Base-by-base conservation (phyloP, 2,888 invertebrate genomes). In the Lutraria lutraria region DNA sequence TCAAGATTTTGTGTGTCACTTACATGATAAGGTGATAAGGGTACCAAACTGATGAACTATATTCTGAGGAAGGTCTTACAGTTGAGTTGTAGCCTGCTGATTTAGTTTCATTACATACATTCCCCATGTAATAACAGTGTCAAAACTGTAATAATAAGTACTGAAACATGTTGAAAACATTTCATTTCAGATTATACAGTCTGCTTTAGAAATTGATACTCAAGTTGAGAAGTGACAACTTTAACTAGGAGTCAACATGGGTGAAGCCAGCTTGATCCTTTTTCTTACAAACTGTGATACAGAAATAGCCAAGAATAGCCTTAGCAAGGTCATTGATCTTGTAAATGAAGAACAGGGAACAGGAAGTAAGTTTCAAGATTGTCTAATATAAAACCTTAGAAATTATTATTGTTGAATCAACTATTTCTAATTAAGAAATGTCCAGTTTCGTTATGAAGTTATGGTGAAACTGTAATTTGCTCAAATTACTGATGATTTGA, bases 231-330 rank as follows among this genome's bases (percentile, higher is more conserved):
- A 53, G 53, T 12, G 15, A 82, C n/a, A 60, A 31, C 43, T 68
- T 68, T 19, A 52, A 25, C 52, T 43, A 6, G 16, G n/a, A 12
- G 52, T 52, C 25, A 53, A 83, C 52, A 79, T 79, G 52, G 21
- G n/a, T 21, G 63, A 83, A 52, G 34, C 83, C 68, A 68, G 86
- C 19, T 29, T 43, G 21, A 83, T 83, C 16, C 89, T 86, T 68
- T 89, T 87, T 60, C 54, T 92, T 16, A 56, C 85, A 25, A 82
- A 86, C 63, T 89, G 88, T 91, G 92, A 92, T 56, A 88, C 88
- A 25, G 92, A 92, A 34, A 79, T 86, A 13, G 63, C 89, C 19
- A 88, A 81, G 76, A 83, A 91, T 34, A 88, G 72, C 76, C 68
- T 90, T 15, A 54, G 60, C 21, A 88, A 80, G 31, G 56, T 91